These are phyloP conservation scores for Melangyna quadrimaculata DNA, from an alignment of 2,888 invertebrate genomes.

Conservation along the genomic window DNA sequence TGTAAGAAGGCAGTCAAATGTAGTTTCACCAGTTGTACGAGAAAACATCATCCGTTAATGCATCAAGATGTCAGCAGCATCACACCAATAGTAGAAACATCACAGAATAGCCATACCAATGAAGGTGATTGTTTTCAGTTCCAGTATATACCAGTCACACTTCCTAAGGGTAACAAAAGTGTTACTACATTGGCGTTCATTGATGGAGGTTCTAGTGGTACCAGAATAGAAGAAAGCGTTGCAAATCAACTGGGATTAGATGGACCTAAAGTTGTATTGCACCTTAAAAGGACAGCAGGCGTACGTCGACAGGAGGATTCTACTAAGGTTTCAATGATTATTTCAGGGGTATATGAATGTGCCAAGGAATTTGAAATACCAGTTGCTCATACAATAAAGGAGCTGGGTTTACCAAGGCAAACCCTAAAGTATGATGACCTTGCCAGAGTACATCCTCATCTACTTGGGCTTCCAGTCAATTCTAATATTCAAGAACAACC, in stretches of 20 bases:
- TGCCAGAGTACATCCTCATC: background rate
- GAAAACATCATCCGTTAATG: background rate
- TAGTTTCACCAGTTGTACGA: background rate
- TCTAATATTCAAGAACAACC: background rate
- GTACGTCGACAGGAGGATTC: background rate
- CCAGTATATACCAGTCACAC: background rate
- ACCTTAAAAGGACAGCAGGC: background rate
- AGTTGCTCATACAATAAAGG: background rate
- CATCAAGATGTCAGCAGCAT: background rate
- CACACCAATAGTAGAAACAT: background rate
- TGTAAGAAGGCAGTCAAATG: conserved; percentile 7
- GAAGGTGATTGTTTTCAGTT: background rate
- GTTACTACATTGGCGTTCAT: background rate
- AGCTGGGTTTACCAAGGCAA: background rate
- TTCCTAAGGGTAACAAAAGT: background rate
- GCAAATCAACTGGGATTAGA: background rate
- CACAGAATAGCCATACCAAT: background rate
- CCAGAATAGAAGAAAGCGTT: background rate
- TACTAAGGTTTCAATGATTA: background rate
- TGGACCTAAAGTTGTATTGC: background rate
- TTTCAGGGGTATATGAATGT: background rate
- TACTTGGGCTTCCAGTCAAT: background rate
- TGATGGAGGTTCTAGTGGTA: background rate
- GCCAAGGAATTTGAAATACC: background rate
- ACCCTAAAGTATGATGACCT: background rate